Base-by-base conservation (phyloP, 2,888 invertebrate species). In the Rotaria sp. region DNA sequence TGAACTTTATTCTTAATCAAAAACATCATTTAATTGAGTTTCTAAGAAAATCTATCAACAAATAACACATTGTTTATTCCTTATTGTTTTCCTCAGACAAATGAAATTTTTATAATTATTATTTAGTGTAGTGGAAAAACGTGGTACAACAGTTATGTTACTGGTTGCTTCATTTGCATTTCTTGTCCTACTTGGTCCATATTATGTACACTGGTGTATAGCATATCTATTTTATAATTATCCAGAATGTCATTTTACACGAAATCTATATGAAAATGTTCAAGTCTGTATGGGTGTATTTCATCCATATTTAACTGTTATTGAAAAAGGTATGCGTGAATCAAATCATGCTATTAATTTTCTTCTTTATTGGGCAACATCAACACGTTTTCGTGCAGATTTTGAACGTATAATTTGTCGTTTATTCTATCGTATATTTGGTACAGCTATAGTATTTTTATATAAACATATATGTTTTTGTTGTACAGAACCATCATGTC, bases 211-310 rank as follows among this genome's bases (percentile, higher is more conserved):
- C 26, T 80, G 80, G 80, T 41, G 41, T 35, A 45, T 80, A n/a
- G 38, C 80, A 24, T 80, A 80, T 80, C n/a, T 80, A 45, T 80
- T 80, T 45, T 15, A 45, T 80, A n/a, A 80, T 80, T 80, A 80
- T 80, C 45, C 24, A n/a, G 45, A 80, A 45, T 80, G 80, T n/a
- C 80, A 80, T 45, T 80, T 80, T 45, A 80, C 80, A 15, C 41
- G 80, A 45, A 80, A 80, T 80, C 10, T 80, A 13, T 80, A 80
- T 10, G 80, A 80, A 45, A 80, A 80, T n/a, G 45, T 80, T 26
- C 80, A 80, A 80, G 80, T 80, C 1, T 80, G 80, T n/a, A 80
- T 80, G 80, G 80, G 80, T 45, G 80, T 80, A 41, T 45, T 80
- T 45, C 41, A 80, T 80, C 80, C 80, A 45, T 80, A 80, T 45